These are phyloP conservation scores for Drosophila basisetae DNA, from an alignment of 2,888 invertebrate genomes.

Conservation along the genomic window DNA sequence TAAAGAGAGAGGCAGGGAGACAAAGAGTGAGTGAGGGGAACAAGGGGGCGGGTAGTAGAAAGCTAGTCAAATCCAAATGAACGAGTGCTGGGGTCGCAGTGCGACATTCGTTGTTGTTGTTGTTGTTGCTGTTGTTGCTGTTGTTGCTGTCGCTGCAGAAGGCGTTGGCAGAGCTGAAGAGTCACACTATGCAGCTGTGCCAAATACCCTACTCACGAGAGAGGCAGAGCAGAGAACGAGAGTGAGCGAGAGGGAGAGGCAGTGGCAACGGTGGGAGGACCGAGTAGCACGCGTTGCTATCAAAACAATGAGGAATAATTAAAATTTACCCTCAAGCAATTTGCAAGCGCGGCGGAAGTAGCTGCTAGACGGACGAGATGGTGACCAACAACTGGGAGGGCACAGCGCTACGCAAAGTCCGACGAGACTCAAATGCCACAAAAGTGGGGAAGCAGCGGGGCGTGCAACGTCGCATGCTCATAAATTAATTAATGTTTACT, in stretches of 20 bases:
- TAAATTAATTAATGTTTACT: constrained; percentile 77
- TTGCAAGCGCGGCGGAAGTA: constrained; percentile 71
- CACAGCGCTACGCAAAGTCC: constrained; percentile 21
- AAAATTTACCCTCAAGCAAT: constrained; percentile 82
- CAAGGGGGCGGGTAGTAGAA: background rate
- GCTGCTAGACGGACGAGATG: constrained; percentile 37
- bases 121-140: constrained; percentile 18
- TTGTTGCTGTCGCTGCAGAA: constrained; percentile 28
- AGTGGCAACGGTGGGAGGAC: background rate
- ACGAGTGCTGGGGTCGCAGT: constrained; percentile 34
- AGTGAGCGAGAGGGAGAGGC: constrained; percentile 7
- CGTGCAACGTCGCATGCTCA: constrained; percentile 66
- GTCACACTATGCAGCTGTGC: constrained; percentile 22
- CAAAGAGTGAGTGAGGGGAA: background rate
- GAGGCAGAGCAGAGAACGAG: background rate
- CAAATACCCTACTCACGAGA: background rate
- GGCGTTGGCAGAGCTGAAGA: constrained; percentile 22
- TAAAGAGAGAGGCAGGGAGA: too few species aligned
- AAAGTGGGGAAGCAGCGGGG: constrained; percentile 4
- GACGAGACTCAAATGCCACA: constrained; percentile 8
- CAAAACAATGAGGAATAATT: constrained; percentile 82
- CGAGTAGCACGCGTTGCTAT: constrained; percentile 64
- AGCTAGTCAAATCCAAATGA: constrained; percentile 44
- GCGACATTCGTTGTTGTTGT: constrained; percentile 25
- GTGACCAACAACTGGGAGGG: constrained; percentile 25